phyloP scores from a whole-genome alignment of 2,113 vertebrate genomes.

The Oryzias celebensis region DNA sequence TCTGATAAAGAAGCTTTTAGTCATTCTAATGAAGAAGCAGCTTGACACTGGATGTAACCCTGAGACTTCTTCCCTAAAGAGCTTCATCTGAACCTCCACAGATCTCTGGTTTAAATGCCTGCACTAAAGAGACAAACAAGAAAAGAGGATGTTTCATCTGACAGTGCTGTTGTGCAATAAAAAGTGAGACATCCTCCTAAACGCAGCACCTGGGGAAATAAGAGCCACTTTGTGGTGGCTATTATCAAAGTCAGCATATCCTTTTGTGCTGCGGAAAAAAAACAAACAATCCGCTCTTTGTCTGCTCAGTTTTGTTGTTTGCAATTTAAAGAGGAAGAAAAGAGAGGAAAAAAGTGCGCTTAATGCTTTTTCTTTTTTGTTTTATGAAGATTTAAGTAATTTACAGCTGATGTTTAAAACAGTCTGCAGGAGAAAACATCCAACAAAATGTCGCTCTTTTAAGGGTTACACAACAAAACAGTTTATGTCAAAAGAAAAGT shows the following conservation, averaged over 20 bases:
- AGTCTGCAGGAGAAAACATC: too few relatives aligned
- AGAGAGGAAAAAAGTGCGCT: background rate
- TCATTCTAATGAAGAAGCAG: slow-evolving; percentile 30
- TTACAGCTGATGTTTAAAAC: too few relatives aligned
- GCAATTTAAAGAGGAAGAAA: slow-evolving; percentile 10
- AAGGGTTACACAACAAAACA: too few relatives aligned
- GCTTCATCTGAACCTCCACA: slow-evolving; percentile 64
- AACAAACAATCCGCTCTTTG: slow-evolving; percentile 24
- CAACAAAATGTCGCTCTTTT: too few relatives aligned
- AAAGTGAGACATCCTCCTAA: slow-evolving; percentile 40
- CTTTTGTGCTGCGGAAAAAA: slow-evolving; percentile 34
- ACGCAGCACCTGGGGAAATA: slow-evolving; percentile 32
- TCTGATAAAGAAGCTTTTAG: slow-evolving; percentile 48
- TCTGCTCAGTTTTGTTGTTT: slow-evolving; percentile 42
- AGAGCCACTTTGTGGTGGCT: slow-evolving; percentile 1
- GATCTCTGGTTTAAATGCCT: slow-evolving; percentile 69
- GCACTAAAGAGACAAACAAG: slow-evolving; percentile 56
- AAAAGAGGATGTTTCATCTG: slow-evolving; percentile 34
- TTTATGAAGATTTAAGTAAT: too few relatives aligned
- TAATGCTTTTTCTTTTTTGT: too few relatives aligned
- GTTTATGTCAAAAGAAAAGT: too few relatives aligned
- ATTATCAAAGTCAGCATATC: slow-evolving; percentile 37
- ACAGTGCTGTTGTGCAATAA: slow-evolving; percentile 25
- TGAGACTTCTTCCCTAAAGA: slow-evolving; percentile 25
- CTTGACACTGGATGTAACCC: slow-evolving; percentile 40